Conservation (phyloP, 2,888 invertebrate species). For the Iselma pallidipennis region DNA sequence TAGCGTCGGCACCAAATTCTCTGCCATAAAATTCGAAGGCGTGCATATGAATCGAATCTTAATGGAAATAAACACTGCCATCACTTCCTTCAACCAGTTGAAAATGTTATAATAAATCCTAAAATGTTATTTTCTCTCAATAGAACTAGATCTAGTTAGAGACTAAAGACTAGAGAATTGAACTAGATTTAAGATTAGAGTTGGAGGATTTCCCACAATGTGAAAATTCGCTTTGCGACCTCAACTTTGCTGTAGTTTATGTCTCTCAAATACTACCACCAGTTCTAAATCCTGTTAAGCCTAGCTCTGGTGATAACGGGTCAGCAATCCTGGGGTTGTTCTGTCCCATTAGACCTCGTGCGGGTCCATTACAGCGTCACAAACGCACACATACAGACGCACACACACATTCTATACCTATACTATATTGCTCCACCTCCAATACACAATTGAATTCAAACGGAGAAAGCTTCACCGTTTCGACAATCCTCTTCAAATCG, state of each 20-base stretch:
- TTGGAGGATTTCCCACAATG: slow-evolving; percentile 38
- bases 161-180: neutral
- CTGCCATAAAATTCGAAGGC: slow-evolving; percentile 19
- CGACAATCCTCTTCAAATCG: slow-evolving; percentile 27
- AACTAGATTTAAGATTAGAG: slow-evolving; percentile 36
- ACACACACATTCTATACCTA: slow-evolving; percentile 4
- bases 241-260: slow-evolving; percentile 45
- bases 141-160: neutral
- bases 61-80: slow-evolving; percentile 37
- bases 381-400: slow-evolving; percentile 18
- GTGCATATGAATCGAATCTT: slow-evolving; percentile 33
- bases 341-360: slow-evolving; percentile 48
- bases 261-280: slow-evolving; percentile 38
- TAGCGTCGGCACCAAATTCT: neutral
- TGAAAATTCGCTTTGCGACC: slow-evolving; percentile 49
- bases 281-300: slow-evolving; percentile 48
- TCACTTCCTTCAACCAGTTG: neutral
- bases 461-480: slow-evolving; percentile 12
- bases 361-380: slow-evolving; percentile 42
- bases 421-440: neutral
- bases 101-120: slow-evolving; percentile 1
- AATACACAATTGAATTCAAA: slow-evolving; percentile 26
- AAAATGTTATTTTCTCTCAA: neutral
- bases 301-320: slow-evolving; percentile 49
- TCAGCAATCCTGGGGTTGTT: slow-evolving; percentile 50